Conservation (phyloP, 2,113 vertebrate genomes). For the Passer montanus region DNA sequence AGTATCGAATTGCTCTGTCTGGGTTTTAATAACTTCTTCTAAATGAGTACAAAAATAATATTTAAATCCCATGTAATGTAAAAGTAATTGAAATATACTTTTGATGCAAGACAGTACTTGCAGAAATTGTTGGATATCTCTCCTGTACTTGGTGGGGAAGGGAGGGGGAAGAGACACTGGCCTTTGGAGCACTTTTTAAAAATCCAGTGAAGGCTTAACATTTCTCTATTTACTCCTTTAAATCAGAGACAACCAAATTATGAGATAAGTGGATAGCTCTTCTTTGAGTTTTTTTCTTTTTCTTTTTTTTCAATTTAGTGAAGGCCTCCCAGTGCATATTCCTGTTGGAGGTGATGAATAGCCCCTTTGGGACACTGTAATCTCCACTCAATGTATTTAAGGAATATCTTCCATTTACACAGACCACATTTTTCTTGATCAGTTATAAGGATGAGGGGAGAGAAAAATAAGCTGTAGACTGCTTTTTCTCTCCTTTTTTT, state of each 20-base stretch:
- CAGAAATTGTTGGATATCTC: not conserved
- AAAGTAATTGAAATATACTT: conserved; percentile 35
- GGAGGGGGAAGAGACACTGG: not conserved
- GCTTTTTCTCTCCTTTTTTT: not conserved
- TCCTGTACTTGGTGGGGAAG: not conserved
- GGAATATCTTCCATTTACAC: conserved; percentile 50
- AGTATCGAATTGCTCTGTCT: conserved; percentile 15
- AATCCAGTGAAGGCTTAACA: conserved; percentile 44
- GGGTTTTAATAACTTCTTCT: conserved; percentile 33
- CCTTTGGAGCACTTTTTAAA: conserved; percentile 40
- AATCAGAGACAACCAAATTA: conserved; percentile 60
- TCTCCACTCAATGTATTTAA: conserved; percentile 44
- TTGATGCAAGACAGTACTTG: not conserved
- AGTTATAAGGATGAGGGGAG: not conserved
- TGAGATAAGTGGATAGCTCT: conserved; percentile 58
- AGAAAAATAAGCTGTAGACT: not conserved
- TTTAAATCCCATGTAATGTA: conserved; percentile 10
- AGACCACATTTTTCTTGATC: conserved; percentile 39
- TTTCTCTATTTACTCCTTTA: conserved; percentile 51
- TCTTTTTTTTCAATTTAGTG: conserved; percentile 6
- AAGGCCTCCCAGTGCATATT: conserved; percentile 55
- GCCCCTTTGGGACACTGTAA: conserved; percentile 47
- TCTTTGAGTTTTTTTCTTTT: not conserved
- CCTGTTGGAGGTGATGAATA: conserved; percentile 57
- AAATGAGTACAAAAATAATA: conserved; percentile 9